Evolutionary conservation across 1,140 invertebrate species (phyloP).

Genomic region (Saccostrea cuccullata): DNA sequence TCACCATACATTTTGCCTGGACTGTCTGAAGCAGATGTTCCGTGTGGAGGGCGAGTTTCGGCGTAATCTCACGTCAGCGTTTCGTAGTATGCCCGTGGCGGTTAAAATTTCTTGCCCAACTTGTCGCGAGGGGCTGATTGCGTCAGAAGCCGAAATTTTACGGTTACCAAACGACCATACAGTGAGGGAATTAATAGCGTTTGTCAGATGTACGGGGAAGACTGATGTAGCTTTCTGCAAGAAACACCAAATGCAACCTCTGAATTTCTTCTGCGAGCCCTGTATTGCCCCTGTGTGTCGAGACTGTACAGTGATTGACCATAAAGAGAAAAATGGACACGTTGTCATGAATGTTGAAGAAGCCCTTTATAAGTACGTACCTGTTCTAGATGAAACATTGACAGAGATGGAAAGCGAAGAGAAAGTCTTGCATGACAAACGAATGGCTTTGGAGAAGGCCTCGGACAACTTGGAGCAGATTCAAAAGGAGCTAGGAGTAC

Average conservation of each 20-base stretch:
- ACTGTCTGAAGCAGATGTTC: slow-evolving; percentile 80
- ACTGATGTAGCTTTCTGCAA: slow-evolving; percentile 71
- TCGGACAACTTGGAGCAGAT: slow-evolving; percentile 70
- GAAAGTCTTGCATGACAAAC: slow-evolving; percentile 62
- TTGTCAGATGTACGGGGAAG: slow-evolving; percentile 68
- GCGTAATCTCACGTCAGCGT: slow-evolving; percentile 71
- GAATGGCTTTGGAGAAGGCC: slow-evolving; percentile 65
- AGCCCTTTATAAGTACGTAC: slow-evolving; percentile 73
- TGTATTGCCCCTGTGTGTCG: slow-evolving; percentile 74
- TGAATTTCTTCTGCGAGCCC: slow-evolving; percentile 77
- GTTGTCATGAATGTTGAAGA: slow-evolving; percentile 74
- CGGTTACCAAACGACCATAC: slow-evolving; percentile 74
- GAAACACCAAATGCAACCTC: slow-evolving; percentile 74
- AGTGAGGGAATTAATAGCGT: slow-evolving; percentile 69
- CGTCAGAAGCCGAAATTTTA: slow-evolving; percentile 81
- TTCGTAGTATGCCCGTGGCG: slow-evolving; percentile 72
- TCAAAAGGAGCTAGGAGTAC: slow-evolving; percentile 66
- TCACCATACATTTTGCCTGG: slow-evolving; percentile 78
- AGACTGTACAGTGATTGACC: slow-evolving; percentile 76
- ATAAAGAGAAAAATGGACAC: slow-evolving; percentile 73
- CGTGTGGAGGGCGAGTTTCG: slow-evolving; percentile 75
- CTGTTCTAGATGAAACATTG: slow-evolving; percentile 71
- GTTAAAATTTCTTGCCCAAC: slow-evolving; percentile 84
- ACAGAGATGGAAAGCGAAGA: slow-evolving; percentile 64
- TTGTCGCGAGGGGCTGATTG: slow-evolving; percentile 95